Evolutionary conservation across 2,113 vertebrate species (phyloP).

Genomic region (Seriola aureovittata): DNA sequence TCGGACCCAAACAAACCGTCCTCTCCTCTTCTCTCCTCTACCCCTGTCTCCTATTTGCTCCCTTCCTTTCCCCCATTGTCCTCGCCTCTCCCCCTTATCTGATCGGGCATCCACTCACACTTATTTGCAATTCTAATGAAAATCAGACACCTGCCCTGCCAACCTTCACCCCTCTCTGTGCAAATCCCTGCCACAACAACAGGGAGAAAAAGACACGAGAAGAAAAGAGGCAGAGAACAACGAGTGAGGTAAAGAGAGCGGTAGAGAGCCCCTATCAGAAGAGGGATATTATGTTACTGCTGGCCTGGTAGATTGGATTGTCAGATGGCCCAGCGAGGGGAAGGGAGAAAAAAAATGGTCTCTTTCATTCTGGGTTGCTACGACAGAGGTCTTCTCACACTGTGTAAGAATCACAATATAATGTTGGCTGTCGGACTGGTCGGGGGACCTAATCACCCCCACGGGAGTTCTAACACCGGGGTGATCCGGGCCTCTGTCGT

Average conservation of each 20-base stretch:
- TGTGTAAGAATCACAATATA: conserved; percentile 79
- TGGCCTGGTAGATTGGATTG: conserved; percentile 83
- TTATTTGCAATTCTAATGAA: conserved; percentile 96
- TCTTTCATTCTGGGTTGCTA: conserved; percentile 83
- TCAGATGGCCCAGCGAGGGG: conserved; percentile 80
- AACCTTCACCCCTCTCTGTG: conserved; percentile 83
- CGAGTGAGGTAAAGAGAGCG: conserved; percentile 61
- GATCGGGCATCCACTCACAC: conserved; percentile 86
- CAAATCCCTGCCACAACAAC: conserved; percentile 80
- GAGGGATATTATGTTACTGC: conserved; percentile 85
- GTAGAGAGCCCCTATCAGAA: conserved; percentile 77
- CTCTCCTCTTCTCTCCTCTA: conserved; percentile 8
- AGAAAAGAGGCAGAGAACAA: conserved; percentile 61
- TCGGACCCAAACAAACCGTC: conserved; percentile 54
- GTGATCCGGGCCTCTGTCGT: conserved; percentile 49
- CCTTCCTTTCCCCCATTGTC: conserved; percentile 52
- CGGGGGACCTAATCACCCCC: conserved; percentile 73
- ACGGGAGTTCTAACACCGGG: conserved; percentile 65
- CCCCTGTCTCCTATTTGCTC: neutral
- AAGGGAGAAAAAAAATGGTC: conserved; percentile 85
- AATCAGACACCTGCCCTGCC: conserved; percentile 92
- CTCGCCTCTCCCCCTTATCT: conserved; percentile 86
- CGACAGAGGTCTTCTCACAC: conserved; percentile 83
- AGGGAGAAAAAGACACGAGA: conserved; percentile 46
- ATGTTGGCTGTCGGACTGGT: conserved; percentile 77